Percentiles rank a stretch among this genome's conserved stretches.
These are phyloP conservation scores for Spodoptera picta DNA, from an alignment of 2,888 invertebrate genomes.

Conservation along the genomic window DNA sequence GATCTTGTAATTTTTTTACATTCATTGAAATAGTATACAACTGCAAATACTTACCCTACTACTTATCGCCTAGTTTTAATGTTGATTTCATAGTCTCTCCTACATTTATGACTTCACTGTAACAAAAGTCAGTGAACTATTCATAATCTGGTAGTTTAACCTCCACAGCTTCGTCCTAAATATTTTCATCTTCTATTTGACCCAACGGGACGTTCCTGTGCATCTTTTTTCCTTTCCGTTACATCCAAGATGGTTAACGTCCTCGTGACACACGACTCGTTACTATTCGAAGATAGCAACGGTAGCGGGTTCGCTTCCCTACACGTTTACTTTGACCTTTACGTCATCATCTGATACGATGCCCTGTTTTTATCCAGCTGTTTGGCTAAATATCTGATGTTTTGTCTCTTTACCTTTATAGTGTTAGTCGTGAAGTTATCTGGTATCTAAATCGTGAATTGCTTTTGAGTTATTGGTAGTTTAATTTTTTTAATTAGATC, in stretches of 20 bases:
- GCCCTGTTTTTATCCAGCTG: conserved; percentile 34
- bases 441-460: too few species aligned
- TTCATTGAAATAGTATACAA: too few species aligned
- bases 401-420: neutral
- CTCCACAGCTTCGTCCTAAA: neutral
- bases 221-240: conserved; percentile 48
- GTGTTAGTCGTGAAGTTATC: neutral
- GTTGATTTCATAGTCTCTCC: too few species aligned
- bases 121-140: too few species aligned
- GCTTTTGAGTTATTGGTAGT: too few species aligned
- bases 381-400: conserved; percentile 13
- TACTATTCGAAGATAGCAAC: conserved; percentile 59
- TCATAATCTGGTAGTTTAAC: too few species aligned
- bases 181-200: conserved; percentile 34
- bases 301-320: conserved; percentile 57
- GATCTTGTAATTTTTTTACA: too few species aligned
- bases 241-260: conserved; percentile 53
- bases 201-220: conserved; percentile 35
- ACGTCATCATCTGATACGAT: conserved; percentile 60
- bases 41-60: too few species aligned
- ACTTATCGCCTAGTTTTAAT: too few species aligned
- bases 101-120: too few species aligned
- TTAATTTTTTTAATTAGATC: neutral
- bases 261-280: conserved; percentile 60
- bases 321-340: conserved; percentile 60